phyloP scores from a whole-genome alignment of 1,140 invertebrate species.

The Lepidurus arcticus region DNA sequence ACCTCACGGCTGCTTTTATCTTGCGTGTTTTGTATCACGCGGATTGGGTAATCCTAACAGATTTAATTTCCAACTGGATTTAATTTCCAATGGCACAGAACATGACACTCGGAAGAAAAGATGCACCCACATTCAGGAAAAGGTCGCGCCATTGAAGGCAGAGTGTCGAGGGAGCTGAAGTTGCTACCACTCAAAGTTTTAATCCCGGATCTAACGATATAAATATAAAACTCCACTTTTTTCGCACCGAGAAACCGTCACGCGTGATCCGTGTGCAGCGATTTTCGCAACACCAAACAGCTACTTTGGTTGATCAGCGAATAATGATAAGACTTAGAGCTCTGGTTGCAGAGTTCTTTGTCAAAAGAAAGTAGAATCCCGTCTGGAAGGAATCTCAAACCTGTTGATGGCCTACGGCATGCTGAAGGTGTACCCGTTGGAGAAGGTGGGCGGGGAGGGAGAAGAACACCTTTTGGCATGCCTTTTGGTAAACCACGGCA shows the following conservation, averaged over 20 bases:
- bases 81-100: background rate
- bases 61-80: background rate
- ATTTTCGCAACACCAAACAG: background rate
- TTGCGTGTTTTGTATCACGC: background rate
- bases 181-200: background rate
- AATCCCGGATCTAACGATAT: background rate
- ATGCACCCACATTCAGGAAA: background rate
- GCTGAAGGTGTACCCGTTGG: background rate
- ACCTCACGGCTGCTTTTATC: background rate
- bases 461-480: background rate
- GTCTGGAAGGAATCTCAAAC: slow-evolving; percentile 8
- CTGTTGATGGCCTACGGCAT: background rate
- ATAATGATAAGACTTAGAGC: background rate
- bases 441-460: background rate
- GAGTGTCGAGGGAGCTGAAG: background rate
- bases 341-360: background rate
- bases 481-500: background rate
- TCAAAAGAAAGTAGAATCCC: slow-evolving; percentile 19
- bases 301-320: background rate
- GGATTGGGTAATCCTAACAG: background rate
- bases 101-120: slow-evolving; percentile 12
- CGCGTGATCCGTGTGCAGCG: background rate
- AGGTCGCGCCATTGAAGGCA: background rate
- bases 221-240: background rate
- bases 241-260: background rate